phyloP scores from a whole-genome alignment of 1,140 invertebrate genomes.

The Hycleus phaleratus region DNA sequence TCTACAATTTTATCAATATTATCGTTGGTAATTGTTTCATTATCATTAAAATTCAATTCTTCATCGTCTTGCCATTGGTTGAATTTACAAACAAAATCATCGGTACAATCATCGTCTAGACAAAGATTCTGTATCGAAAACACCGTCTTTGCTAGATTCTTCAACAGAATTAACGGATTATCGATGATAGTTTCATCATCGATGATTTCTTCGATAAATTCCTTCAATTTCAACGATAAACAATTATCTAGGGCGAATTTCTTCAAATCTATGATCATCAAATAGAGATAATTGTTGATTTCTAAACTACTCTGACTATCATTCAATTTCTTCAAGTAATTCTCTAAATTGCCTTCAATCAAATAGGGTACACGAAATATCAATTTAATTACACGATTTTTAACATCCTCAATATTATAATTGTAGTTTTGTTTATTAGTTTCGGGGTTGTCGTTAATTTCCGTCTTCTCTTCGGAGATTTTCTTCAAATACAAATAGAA shows the following conservation, averaged over 20 bases:
- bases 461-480: constrained; percentile 13
- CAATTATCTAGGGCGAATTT: neutral
- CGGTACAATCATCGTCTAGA: no score
- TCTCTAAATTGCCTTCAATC: constrained; percentile 4
- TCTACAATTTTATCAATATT: neutral
- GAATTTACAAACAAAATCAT: no score
- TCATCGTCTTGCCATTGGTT: no score
- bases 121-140: constrained; percentile 1
- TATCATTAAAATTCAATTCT: no score
- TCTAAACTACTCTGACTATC: constrained; percentile 2
- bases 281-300: constrained; percentile 1
- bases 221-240: neutral
- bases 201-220: neutral
- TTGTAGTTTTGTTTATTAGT: neutral
- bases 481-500: constrained; percentile 32
- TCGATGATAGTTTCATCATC: neutral
- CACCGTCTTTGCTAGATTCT: neutral
- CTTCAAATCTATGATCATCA: constrained; percentile 6
- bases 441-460: constrained; percentile 5
- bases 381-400: constrained; percentile 1
- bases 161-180: neutral
- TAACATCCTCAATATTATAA: constrained; percentile 5
- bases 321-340: constrained; percentile 2
- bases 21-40: no score
- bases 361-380: constrained; percentile 7